phyloP scores from a whole-genome alignment of 2,797 vertebrate genomes.

The Platyrinchus mystaceus region DNA sequence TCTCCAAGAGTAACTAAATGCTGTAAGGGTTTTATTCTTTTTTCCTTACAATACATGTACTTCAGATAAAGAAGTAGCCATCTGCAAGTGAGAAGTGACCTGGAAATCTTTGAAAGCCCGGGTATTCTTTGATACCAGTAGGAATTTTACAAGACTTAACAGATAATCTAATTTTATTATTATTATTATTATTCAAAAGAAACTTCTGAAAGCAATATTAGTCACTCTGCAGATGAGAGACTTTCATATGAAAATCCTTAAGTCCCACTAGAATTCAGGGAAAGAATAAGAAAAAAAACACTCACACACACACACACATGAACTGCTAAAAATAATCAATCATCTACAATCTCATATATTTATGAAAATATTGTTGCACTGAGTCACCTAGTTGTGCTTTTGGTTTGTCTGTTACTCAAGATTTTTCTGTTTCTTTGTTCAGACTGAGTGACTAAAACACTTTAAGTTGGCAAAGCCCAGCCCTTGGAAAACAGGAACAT shows the following conservation, averaged over 20 bases:
- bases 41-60: not conserved
- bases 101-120: conserved; percentile 24
- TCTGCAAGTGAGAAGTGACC: not conserved
- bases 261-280: not conserved
- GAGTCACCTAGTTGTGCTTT: not conserved
- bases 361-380: not conserved
- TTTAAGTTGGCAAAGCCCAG: not conserved
- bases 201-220: not conserved
- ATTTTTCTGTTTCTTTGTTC: not conserved
- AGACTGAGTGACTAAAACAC: not conserved
- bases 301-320: not conserved
- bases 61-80: conserved; percentile 4
- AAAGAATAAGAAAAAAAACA: not conserved
- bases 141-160: not conserved
- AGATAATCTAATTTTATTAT: not conserved
- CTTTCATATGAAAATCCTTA: not conserved
- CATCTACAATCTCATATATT: not conserved
- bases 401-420: not conserved
- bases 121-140: not conserved
- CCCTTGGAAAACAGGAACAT: not conserved
- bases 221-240: not conserved
- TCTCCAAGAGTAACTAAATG: not conserved
- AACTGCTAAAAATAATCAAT: not conserved
- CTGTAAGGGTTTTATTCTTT: not conserved
- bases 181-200: not conserved